Evolutionary conservation across 2,888 invertebrate genomes (phyloP), one percentile per base, ranked within the genome.

Genomic region (Metalampra italica): DNA sequence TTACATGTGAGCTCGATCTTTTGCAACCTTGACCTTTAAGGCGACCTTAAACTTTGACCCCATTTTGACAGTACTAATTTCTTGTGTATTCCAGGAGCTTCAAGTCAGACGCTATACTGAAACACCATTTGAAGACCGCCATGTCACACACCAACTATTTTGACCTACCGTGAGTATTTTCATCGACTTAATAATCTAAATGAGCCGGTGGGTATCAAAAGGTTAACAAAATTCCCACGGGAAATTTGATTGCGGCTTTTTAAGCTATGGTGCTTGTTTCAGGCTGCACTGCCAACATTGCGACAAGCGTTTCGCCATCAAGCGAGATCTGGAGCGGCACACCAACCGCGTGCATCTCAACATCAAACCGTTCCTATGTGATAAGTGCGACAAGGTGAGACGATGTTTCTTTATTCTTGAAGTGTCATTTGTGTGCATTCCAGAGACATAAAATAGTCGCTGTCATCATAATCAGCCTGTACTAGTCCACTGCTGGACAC

Each of bases 301-400:
- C 15, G 78, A 78, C 1, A 82, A 79, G 36, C 62, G 78, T 1
- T 86, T 86, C 49, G 65, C 75, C 0, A 69, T 75, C 7, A 67
- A 68, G 0, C 62, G 87, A 0, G 82, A 82, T 30, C 41, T 85
- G 0, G 76, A 75, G 1, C 54, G 72, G 0, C 88, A 88, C 36
- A 75, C 62, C 15, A 87, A 87, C 52, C 63, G 85, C 3, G 59
- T 84, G 0, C 88, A 88, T 53, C 66, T 88, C 11, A 83, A 87
- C 43, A 64, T 80, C 0, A 79, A 67, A 30, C 88, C 88, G 0
- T 78, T 56, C 34, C 65, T 68, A 13, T 88, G 88, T 37, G 85
- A 87, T 40, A 62, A 58, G 32, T 87, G 87, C 49, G 82, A 86
- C 1, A 82, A 78, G 79, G 87, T 87, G 60, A 56, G 53, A 13